Conservation (phyloP, 2,797 vertebrate species). For the Podarcis lilfordi region DNA sequence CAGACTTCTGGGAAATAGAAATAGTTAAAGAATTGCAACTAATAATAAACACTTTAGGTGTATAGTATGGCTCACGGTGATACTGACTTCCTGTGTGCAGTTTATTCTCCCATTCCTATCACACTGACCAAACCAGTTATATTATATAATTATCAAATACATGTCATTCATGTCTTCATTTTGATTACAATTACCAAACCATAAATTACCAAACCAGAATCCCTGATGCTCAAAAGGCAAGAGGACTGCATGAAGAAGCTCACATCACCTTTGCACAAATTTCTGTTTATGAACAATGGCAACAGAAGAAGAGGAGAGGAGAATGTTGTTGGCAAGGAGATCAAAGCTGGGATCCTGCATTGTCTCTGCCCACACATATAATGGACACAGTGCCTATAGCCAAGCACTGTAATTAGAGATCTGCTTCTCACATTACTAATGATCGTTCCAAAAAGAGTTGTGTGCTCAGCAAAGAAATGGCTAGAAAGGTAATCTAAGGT, state of each 20-base stretch:
- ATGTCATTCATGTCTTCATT: background rate
- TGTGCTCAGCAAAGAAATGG: constrained; percentile 24
- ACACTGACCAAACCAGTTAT: background rate
- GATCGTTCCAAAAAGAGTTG: constrained; percentile 40
- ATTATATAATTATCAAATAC: background rate
- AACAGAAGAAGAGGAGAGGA: constrained; percentile 46
- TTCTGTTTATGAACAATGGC: constrained; percentile 29
- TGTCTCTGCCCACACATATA: constrained; percentile 38
- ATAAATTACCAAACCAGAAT: constrained; percentile 10
- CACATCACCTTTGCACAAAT: constrained; percentile 31
- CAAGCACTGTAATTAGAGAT: constrained; percentile 38
- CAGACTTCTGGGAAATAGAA: background rate
- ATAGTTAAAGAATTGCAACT: background rate
- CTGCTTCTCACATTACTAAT: constrained; percentile 56
- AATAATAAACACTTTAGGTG: background rate
- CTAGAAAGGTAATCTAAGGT: constrained; percentile 39
- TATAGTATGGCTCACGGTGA: background rate
- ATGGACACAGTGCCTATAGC: constrained; percentile 20
- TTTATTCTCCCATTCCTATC: background rate
- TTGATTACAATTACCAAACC: background rate
- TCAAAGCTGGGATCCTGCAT: constrained; percentile 44
- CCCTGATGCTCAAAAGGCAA: background rate
- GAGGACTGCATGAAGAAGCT: background rate
- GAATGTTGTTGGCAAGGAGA: constrained; percentile 40
- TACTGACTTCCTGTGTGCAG: background rate